These are phyloP conservation scores for Drosophila lacteicornis DNA, from an alignment of 1,140 invertebrate species.

Conservation along the genomic window DNA sequence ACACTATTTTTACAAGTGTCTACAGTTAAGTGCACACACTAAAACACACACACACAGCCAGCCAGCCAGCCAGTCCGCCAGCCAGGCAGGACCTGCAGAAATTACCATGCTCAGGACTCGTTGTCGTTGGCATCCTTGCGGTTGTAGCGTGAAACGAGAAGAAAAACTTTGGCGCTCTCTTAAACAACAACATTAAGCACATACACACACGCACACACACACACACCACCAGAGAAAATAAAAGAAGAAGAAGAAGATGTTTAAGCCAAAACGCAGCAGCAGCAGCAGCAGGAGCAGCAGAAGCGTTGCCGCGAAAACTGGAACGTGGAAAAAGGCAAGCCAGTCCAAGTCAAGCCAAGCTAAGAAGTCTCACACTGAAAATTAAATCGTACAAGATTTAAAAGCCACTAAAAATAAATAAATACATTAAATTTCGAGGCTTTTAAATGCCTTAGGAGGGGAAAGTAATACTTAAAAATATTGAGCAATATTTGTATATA, in stretches of 20 bases:
- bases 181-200: constrained; percentile 56
- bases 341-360: constrained; percentile 57
- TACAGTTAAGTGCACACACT: constrained; percentile 69
- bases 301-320: constrained; percentile 58
- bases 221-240: constrained; percentile 21
- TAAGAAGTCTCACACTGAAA: constrained; percentile 61
- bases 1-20: constrained; percentile 82
- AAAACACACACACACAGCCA: constrained; percentile 11
- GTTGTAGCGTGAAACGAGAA: constrained; percentile 74
- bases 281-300: constrained; percentile 3
- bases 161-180: constrained; percentile 74
- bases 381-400: not conserved
- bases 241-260: constrained; percentile 22
- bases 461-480: not conserved
- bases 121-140: constrained; percentile 53
- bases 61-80: constrained; percentile 19
- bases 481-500: too few relatives aligned
- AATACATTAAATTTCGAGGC: not conserved
- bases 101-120: constrained; percentile 77
- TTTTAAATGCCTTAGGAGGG: too few relatives aligned
- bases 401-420: not conserved
- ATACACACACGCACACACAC: constrained; percentile 2
- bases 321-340: constrained; percentile 70
- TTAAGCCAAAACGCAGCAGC: constrained; percentile 24
- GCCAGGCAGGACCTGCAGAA: constrained; percentile 56